Evolutionary conservation across 2,797 vertebrate species (phyloP).

Genomic region (Emydoidea blandingii): DNA sequence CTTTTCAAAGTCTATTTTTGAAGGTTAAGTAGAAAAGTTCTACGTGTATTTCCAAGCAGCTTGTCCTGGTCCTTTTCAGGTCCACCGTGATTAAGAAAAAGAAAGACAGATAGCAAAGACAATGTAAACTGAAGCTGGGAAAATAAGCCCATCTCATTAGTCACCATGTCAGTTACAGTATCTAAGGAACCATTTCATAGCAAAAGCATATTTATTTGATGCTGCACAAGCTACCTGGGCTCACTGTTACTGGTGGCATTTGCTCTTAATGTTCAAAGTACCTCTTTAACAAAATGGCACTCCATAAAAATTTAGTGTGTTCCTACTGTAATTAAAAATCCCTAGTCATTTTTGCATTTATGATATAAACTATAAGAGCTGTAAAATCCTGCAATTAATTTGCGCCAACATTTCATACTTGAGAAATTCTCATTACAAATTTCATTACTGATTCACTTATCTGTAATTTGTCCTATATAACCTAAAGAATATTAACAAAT

Average conservation of each 20-base stretch:
- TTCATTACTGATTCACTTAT: conserved; percentile 88
- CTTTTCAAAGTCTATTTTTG: conserved; percentile 72
- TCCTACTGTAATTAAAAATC: conserved; percentile 86
- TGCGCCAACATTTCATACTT: conserved; percentile 86
- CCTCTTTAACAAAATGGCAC: conserved; percentile 86
- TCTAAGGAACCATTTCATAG: conserved; percentile 79
- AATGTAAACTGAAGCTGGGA: conserved; percentile 75
- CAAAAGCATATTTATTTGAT: conserved; percentile 83
- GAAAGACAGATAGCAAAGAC: conserved; percentile 61
- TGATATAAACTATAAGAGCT: conserved; percentile 87
- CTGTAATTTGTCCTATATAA: conserved; percentile 86
- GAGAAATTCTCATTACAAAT: conserved; percentile 88
- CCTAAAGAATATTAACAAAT: conserved; percentile 87
- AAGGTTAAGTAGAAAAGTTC: conserved; percentile 75
- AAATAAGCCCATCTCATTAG: conserved; percentile 78
- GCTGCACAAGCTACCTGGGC: conserved; percentile 76
- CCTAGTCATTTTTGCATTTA: conserved; percentile 85
- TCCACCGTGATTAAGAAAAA: conserved; percentile 68
- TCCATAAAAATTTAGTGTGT: conserved; percentile 87
- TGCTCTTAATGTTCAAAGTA: conserved; percentile 80
- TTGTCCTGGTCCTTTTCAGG: conserved; percentile 71
- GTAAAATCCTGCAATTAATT: conserved; percentile 86
- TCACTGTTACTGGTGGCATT: conserved; percentile 72
- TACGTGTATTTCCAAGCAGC: conserved; percentile 72
- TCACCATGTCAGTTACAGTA: conserved; percentile 78